These are phyloP conservation scores for Dolichallabes microphthalmus DNA, from an alignment of 2,113 vertebrate species.

Conservation along the genomic window DNA sequence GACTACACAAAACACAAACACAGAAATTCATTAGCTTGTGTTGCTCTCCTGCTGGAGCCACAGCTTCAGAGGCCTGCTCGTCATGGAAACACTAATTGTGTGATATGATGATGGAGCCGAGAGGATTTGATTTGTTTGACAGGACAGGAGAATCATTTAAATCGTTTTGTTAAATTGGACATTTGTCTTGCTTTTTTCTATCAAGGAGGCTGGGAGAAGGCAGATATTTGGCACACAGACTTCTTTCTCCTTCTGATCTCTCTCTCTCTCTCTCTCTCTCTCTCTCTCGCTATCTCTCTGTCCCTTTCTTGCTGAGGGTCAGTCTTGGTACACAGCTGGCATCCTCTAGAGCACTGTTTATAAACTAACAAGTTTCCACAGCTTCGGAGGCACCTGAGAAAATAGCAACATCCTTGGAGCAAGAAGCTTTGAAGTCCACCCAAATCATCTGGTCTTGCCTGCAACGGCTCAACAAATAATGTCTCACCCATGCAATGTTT, in stretches of 20 bases:
- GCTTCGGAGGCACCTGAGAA: constrained; percentile 54
- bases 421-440: constrained; percentile 47
- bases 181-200: background rate
- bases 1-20: constrained; percentile 12
- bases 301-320: constrained; percentile 63
- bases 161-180: background rate
- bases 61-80: background rate
- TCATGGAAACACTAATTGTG: background rate
- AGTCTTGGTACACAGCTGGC: constrained; percentile 58
- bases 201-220: background rate
- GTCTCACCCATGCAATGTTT: constrained; percentile 6
- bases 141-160: background rate
- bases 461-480: background rate
- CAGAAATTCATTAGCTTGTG: background rate
- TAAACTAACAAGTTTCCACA: constrained; percentile 35
- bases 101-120: background rate
- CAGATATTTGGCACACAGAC: background rate
- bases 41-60: background rate
- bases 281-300: constrained; percentile 20
- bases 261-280: constrained; percentile 57
- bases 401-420: constrained; percentile 52
- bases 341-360: constrained; percentile 51
- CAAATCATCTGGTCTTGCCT: constrained; percentile 11
- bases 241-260: background rate
- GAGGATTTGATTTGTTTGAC: background rate